phyloP scores from a whole-genome alignment of 2,888 invertebrate species.

The Microdon myrmicae region DNA sequence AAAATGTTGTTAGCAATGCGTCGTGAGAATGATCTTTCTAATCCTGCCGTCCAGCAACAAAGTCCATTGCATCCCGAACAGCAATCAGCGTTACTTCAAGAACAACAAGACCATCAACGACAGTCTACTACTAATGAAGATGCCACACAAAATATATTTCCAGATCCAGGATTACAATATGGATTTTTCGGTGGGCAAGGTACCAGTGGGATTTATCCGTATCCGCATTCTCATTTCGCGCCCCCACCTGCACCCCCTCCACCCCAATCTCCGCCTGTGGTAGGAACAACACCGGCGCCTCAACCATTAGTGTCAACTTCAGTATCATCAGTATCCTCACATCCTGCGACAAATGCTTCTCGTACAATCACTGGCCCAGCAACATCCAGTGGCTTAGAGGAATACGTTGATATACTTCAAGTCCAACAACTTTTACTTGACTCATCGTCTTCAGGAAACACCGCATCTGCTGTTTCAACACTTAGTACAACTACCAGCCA shows the following conservation, averaged over 20 bases:
- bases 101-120: too few relatives aligned
- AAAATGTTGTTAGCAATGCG: slow-evolving; percentile 77
- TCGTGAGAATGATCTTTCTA: slow-evolving; percentile 75
- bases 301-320: too few relatives aligned
- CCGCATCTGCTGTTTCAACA: slow-evolving; percentile 52
- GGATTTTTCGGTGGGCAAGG: slow-evolving; percentile 54
- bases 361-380: slow-evolving; percentile 16
- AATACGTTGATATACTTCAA: slow-evolving; percentile 86
- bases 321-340: slow-evolving; percentile 3
- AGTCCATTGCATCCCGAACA: slow-evolving; percentile 29
- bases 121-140: neutral
- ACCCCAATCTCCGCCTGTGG: slow-evolving; percentile 24
- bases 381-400: slow-evolving; percentile 68
- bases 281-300: slow-evolving; percentile 14
- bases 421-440: slow-evolving; percentile 80
- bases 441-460: slow-evolving; percentile 60
- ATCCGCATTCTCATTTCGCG: slow-evolving; percentile 54
- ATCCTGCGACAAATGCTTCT: slow-evolving; percentile 13
- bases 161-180: slow-evolving; percentile 44
- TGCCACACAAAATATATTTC: neutral
- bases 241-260: slow-evolving; percentile 47
- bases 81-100: slow-evolving; percentile 47
- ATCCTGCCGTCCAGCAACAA: slow-evolving; percentile 38
- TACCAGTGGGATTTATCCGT: slow-evolving; percentile 49
- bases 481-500: slow-evolving; percentile 35